phyloP scores from a whole-genome alignment of 1,140 invertebrate species.

The Chironomus striatipennis region DNA sequence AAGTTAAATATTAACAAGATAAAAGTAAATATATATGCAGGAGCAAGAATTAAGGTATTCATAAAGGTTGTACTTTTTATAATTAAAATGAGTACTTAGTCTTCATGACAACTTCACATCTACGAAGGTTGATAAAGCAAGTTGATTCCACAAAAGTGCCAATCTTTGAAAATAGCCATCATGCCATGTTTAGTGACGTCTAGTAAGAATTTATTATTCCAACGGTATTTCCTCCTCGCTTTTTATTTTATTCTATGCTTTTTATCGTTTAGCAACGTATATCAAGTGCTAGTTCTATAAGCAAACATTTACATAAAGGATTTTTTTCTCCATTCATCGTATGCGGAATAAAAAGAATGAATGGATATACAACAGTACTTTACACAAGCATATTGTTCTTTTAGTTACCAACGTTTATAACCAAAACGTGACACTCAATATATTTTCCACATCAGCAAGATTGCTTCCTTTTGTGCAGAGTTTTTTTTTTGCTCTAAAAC shows the following conservation, averaged over 20 bases:
- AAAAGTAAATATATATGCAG: too few relatives aligned
- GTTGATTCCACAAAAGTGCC: too few relatives aligned
- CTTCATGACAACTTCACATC: too few relatives aligned
- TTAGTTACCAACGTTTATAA: neutral
- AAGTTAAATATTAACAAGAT: too few relatives aligned
- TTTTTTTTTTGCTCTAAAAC: neutral
- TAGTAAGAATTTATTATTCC: too few relatives aligned
- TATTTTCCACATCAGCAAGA: neutral
- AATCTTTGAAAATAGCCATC: too few relatives aligned
- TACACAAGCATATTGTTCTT: neutral
- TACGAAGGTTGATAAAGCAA: too few relatives aligned
- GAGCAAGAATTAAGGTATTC: too few relatives aligned
- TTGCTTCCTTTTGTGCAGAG: neutral
- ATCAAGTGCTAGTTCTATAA: neutral
- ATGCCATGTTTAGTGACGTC: too few relatives aligned
- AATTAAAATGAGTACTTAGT: too few relatives aligned
- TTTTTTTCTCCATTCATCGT: neutral
- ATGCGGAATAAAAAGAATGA: neutral
- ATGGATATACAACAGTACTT: neutral
- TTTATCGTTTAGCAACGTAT: neutral
- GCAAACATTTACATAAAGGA: neutral
- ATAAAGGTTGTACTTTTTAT: too few relatives aligned
- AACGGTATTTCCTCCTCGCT: too few relatives aligned
- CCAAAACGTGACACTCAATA: constrained; percentile 1
- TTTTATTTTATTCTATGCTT: neutral